A percentile compares a stretch with the other conserved stretches of the same genome.
These are phyloP conservation scores for Characodon lateralis DNA, from an alignment of 2,797 vertebrate species.

Conservation along the genomic window DNA sequence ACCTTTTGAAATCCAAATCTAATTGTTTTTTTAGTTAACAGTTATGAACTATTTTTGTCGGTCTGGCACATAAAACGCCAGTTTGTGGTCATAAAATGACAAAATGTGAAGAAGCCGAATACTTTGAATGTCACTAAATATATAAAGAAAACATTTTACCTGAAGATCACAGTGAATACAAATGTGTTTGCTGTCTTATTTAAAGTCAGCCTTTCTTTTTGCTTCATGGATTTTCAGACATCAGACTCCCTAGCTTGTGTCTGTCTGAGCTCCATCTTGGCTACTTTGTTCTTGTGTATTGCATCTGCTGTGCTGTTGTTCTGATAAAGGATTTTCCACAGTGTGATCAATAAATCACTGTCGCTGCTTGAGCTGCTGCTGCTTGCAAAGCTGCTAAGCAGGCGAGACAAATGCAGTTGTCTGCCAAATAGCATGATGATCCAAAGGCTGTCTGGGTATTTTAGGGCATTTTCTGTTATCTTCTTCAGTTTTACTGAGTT, in stretches of 20 bases:
- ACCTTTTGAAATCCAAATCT: not conserved
- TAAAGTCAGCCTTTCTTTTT: slow-evolving; percentile 4
- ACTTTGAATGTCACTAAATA: not conserved
- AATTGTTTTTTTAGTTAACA: not conserved
- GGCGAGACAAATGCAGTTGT: slow-evolving; percentile 59
- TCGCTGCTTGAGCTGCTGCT: slow-evolving; percentile 22
- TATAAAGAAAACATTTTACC: not conserved
- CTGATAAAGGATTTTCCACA: slow-evolving; percentile 63
- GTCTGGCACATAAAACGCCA: not conserved
- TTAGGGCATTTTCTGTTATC: slow-evolving; percentile 29
- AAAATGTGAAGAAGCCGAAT: not conserved
- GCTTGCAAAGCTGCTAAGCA: slow-evolving; percentile 51
- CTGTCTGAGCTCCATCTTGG: slow-evolving; percentile 28
- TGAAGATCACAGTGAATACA: not conserved
- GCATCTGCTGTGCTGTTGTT: slow-evolving; percentile 47
- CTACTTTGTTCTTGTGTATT: slow-evolving; percentile 38
- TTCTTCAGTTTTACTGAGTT: slow-evolving; percentile 14
- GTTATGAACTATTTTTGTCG: not conserved
- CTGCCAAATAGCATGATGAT: slow-evolving; percentile 47
- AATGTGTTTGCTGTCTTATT: slow-evolving; percentile 7
- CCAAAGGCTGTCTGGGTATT: slow-evolving; percentile 35
- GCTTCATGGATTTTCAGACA: slow-evolving; percentile 24
- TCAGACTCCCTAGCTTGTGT: slow-evolving; percentile 14
- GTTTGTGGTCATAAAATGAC: not conserved
- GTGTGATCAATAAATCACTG: slow-evolving; percentile 60